Percentiles rank a stretch among this genome's conserved stretches.
These are phyloP conservation scores for Acrobasis repandana DNA, from an alignment of 2,888 invertebrate species.

Conservation along the genomic window DNA sequence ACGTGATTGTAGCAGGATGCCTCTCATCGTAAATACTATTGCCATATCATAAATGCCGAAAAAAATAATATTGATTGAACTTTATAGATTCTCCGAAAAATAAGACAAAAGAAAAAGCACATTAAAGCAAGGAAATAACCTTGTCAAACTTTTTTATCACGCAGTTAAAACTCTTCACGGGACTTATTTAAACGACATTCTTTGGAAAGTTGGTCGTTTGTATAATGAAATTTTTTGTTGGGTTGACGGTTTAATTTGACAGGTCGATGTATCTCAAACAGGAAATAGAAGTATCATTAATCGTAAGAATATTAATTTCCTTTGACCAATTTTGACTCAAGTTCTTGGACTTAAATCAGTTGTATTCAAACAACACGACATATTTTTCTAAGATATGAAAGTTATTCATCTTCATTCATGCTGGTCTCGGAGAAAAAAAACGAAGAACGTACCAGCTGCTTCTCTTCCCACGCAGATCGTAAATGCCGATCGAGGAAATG, in stretches of 20 bases:
- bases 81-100: constrained; percentile 37
- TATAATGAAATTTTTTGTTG: constrained; percentile 48
- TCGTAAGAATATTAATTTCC: neutral
- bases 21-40: too few species aligned
- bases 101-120: constrained; percentile 37
- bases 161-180: constrained; percentile 42
- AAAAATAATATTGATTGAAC: constrained; percentile 27
- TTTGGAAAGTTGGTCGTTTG: constrained; percentile 44
- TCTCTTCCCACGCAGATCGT: too few species aligned
- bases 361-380: neutral
- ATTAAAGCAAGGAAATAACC: constrained; percentile 40
- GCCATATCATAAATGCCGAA: too few species aligned
- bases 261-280: constrained; percentile 35
- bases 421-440: too few species aligned
- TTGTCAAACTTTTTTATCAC: constrained; percentile 47
- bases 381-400: too few species aligned
- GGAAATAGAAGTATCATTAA: constrained; percentile 19
- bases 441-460: too few species aligned
- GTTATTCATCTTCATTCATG: too few species aligned
- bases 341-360: neutral
- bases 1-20: too few species aligned
- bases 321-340: neutral
- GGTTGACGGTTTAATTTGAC: constrained; percentile 48
- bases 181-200: constrained; percentile 45
- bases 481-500: too few species aligned